Percentiles rank a stretch among this genome's conserved stretches.
These are phyloP conservation scores for Phasia obesa DNA, from an alignment of 2,888 invertebrate genomes.

Conservation along the genomic window DNA sequence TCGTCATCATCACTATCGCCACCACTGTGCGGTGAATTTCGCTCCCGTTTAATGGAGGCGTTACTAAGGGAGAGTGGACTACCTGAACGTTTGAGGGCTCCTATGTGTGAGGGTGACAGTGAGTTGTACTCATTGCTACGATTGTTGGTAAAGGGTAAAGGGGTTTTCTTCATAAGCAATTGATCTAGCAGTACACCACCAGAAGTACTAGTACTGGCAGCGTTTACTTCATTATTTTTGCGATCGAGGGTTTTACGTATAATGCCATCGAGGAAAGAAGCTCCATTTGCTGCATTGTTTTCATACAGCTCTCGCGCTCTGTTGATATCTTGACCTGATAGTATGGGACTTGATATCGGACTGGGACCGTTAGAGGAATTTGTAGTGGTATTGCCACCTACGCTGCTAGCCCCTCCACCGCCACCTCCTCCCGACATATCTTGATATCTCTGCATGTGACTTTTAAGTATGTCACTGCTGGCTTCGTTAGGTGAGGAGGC, in stretches of 20 bases:
- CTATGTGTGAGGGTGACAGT: slow-evolving; percentile 63
- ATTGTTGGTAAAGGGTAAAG: slow-evolving; percentile 78
- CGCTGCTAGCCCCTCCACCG: slow-evolving; percentile 37
- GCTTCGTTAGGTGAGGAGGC: slow-evolving; percentile 60
- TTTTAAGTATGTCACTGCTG: slow-evolving; percentile 88
- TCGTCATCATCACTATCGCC: slow-evolving; percentile 72
- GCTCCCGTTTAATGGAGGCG: slow-evolving; percentile 85
- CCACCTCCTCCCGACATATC: slow-evolving; percentile 83
- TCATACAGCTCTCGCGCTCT: slow-evolving; percentile 86
- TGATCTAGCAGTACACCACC: slow-evolving; percentile 86
- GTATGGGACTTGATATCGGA: slow-evolving; percentile 76
- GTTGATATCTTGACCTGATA: slow-evolving; percentile 73
- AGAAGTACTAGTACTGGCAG: slow-evolving; percentile 59
- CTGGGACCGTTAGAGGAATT: slow-evolving; percentile 73
- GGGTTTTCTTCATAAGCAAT: slow-evolving; percentile 85
- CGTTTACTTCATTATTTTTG: slow-evolving; percentile 82
- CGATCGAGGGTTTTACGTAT: slow-evolving; percentile 91
- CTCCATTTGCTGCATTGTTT: slow-evolving; percentile 86
- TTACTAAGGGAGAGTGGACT: slow-evolving; percentile 77
- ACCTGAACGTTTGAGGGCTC: slow-evolving; percentile 77
- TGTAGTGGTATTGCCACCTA: slow-evolving; percentile 62
- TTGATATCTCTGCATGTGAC: slow-evolving; percentile 90
- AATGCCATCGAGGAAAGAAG: slow-evolving; percentile 89
- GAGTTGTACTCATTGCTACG: slow-evolving; percentile 75
- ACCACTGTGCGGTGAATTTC: slow-evolving; percentile 76